A percentile compares a stretch with the other conserved stretches of the same genome.
phyloP scores from a whole-genome alignment of 2,888 invertebrate species.

The Clistopyga incitator region DNA sequence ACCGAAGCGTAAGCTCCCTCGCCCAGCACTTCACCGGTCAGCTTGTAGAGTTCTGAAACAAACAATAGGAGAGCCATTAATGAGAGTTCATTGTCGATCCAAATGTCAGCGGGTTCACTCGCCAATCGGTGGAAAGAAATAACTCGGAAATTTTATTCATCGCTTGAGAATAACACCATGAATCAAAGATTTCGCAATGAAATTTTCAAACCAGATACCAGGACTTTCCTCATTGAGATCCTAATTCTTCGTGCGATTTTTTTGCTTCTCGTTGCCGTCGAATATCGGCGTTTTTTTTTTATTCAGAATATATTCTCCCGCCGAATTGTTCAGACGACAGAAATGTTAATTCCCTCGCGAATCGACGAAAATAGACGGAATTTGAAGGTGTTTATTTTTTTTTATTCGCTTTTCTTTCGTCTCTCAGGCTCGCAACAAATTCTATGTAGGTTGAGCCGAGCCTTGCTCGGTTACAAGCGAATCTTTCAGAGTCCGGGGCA shows the following conservation, averaged over 20 bases:
- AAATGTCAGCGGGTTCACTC: too few relatives aligned
- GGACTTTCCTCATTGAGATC: too few relatives aligned
- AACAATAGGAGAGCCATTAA: neutral
- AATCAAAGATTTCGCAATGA: too few relatives aligned
- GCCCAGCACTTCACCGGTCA: constrained; percentile 97
- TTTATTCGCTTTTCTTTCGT: neutral
- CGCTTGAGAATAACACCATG: too few relatives aligned
- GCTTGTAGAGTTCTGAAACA: constrained; percentile 94
- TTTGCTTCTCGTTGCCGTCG: too few relatives aligned
- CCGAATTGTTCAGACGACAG: neutral
- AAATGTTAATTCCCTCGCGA: neutral
- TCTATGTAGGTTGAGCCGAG: constrained; percentile 23
- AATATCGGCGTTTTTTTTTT: too few relatives aligned
- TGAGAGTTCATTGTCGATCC: too few relatives aligned
- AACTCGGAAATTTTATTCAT: too few relatives aligned
- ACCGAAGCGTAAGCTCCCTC: constrained; percentile 99
- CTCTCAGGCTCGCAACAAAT: neutral
- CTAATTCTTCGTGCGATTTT: too few relatives aligned
- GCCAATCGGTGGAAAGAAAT: too few relatives aligned
- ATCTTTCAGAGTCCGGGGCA: constrained; percentile 26
- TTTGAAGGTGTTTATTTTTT: neutral
- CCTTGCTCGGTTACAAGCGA: constrained; percentile 24
- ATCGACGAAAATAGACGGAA: constrained; percentile 5
- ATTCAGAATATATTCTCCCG: too few relatives aligned
- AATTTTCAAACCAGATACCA: too few relatives aligned